phyloP scores from a whole-genome alignment of 2,888 invertebrate species.

The Drosophila falleni region DNA sequence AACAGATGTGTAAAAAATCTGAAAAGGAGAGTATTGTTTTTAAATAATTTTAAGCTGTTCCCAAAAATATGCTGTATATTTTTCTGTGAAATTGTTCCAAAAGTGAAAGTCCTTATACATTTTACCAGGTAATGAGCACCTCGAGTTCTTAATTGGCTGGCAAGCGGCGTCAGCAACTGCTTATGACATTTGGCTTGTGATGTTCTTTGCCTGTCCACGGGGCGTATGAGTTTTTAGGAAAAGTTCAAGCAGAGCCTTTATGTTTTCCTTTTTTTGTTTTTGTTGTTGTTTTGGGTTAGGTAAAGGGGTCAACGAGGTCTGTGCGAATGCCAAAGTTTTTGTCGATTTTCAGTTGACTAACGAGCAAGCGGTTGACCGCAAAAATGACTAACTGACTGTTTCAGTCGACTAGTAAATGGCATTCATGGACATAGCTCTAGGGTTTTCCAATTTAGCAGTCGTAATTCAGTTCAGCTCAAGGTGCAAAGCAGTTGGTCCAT shows the following conservation, averaged over 20 bases:
- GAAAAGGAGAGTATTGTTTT: not conserved
- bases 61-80: not conserved
- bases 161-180: constrained; percentile 30
- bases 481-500: constrained; percentile 17
- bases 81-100: not conserved
- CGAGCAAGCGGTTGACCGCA: constrained; percentile 56
- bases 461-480: constrained; percentile 24
- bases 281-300: constrained; percentile 2
- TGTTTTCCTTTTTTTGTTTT: not conserved
- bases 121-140: constrained; percentile 2
- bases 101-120: too few species aligned
- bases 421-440: not conserved
- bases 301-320: not conserved
- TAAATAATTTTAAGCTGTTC: not conserved
- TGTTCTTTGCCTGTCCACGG: constrained; percentile 10
- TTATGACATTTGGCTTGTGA: constrained; percentile 47
- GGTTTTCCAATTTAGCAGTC: constrained; percentile 21
- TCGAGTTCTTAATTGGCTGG: constrained; percentile 25
- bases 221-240: constrained; percentile 16
- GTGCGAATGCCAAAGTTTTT: constrained; percentile 22
- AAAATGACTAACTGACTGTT: constrained; percentile 56
- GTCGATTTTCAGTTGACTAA: constrained; percentile 50
- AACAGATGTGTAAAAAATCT: not conserved
- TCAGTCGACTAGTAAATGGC: constrained; percentile 14
- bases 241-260: constrained; percentile 17